These are phyloP conservation scores for Illadopsis cleaveri DNA, from an alignment of 2,113 vertebrate genomes.

Conservation along the genomic window DNA sequence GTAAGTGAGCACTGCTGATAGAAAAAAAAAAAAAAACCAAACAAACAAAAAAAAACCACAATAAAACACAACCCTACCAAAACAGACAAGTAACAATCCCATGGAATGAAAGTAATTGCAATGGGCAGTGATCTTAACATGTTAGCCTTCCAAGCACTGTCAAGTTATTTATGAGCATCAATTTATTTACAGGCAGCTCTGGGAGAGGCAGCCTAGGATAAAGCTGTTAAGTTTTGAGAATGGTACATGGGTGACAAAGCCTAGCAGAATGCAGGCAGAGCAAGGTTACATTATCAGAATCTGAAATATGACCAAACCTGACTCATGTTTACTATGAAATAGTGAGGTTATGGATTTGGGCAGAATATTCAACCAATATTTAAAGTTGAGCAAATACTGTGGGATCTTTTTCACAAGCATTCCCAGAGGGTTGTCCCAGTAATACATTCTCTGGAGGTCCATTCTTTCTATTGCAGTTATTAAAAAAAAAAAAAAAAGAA, in stretches of 20 bases:
- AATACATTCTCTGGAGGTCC: neutral
- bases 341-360: neutral
- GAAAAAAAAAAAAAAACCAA: neutral
- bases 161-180: neutral
- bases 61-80: no score
- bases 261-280: neutral
- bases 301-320: neutral
- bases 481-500: neutral
- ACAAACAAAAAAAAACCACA: no score
- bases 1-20: neutral
- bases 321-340: neutral
- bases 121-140: neutral
- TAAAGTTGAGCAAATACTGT: neutral
- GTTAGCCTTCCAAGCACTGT: neutral
- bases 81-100: neutral
- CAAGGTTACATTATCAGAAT: neutral
- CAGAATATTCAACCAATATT: neutral
- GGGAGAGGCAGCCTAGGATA: neutral
- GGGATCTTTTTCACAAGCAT: neutral
- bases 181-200: neutral
- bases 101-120: neutral
- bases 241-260: neutral
- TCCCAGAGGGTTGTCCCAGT: neutral
- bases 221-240: neutral
- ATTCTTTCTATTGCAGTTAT: neutral